Conservation (phyloP, 2,113 vertebrate species). For the Ptilorrhoa leucosticta region DNA sequence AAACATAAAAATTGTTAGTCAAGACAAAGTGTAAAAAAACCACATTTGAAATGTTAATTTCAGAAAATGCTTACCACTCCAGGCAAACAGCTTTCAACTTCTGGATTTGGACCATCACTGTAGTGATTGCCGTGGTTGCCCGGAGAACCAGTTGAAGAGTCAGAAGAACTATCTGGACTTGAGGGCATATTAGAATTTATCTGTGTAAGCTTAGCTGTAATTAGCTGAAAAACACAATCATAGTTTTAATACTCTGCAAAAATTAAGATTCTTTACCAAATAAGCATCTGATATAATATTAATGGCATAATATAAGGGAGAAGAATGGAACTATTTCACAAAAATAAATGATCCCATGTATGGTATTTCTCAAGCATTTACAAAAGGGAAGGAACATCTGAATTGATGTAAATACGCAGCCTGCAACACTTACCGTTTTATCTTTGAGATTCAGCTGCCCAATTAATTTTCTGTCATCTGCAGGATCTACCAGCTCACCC, state of each 20-base stretch:
- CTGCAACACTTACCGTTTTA: constrained; percentile 85
- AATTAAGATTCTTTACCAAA: neutral
- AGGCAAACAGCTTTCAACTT: constrained; percentile 97
- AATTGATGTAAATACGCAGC: neutral
- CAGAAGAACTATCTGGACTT: constrained; percentile 97
- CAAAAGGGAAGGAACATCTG: neutral
- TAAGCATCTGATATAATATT: neutral
- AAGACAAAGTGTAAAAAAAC: neutral
- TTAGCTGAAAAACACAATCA: constrained; percentile 80
- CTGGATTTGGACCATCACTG: constrained; percentile 96
- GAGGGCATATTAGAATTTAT: constrained; percentile 99
- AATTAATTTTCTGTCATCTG: constrained; percentile 95
- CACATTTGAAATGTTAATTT: neutral
- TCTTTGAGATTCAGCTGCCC: constrained; percentile 98
- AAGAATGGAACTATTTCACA: neutral
- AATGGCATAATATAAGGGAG: neutral
- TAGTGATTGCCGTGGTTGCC: constrained; percentile 98
- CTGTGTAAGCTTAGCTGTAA: constrained; percentile 98
- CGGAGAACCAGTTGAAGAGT: constrained; percentile 97
- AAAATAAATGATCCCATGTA: neutral
- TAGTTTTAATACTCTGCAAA: neutral
- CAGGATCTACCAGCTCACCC: constrained; percentile 96
- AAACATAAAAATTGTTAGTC: neutral
- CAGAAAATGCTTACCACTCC: constrained; percentile 86
- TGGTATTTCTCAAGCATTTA: neutral